These are phyloP conservation scores for Abscondita cerata DNA, from an alignment of 2,888 invertebrate species.

Conservation along the genomic window DNA sequence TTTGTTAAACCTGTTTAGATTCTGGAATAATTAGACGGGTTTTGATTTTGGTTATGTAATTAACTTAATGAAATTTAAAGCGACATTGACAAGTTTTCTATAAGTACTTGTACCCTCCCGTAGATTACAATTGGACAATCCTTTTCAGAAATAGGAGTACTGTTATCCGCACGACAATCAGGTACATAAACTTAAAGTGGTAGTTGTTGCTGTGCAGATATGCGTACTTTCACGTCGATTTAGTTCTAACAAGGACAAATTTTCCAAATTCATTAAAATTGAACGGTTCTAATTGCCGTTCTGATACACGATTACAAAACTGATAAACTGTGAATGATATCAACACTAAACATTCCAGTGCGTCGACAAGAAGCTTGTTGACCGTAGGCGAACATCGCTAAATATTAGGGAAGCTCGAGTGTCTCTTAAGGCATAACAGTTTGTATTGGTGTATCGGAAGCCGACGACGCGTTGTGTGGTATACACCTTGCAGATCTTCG, in stretches of 20 bases:
- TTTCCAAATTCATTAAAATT: slow-evolving; percentile 8
- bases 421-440: slow-evolving; percentile 28
- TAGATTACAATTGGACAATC: no score
- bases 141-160: no score
- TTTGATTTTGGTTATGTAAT: no score
- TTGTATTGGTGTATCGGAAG: slow-evolving; percentile 30
- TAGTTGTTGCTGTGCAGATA: not conserved
- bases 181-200: not conserved
- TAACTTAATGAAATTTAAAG: no score
- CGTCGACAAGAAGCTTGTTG: slow-evolving; percentile 26
- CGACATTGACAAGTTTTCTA: no score
- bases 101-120: no score
- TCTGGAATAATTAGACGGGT: no score
- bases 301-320: not conserved
- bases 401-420: slow-evolving; percentile 32
- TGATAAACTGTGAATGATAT: slow-evolving; percentile 13
- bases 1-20: no score
- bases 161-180: slow-evolving; percentile 3
- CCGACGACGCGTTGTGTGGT: slow-evolving; percentile 26
- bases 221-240: not conserved
- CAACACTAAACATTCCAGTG: slow-evolving; percentile 27
- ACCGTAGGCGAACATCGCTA: slow-evolving; percentile 31
- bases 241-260: slow-evolving; percentile 2
- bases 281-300: not conserved
- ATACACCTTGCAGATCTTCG: slow-evolving; percentile 26